phyloP scores from a whole-genome alignment of 2,888 invertebrate genomes.

The Caenorhabditis drosophilae region DNA sequence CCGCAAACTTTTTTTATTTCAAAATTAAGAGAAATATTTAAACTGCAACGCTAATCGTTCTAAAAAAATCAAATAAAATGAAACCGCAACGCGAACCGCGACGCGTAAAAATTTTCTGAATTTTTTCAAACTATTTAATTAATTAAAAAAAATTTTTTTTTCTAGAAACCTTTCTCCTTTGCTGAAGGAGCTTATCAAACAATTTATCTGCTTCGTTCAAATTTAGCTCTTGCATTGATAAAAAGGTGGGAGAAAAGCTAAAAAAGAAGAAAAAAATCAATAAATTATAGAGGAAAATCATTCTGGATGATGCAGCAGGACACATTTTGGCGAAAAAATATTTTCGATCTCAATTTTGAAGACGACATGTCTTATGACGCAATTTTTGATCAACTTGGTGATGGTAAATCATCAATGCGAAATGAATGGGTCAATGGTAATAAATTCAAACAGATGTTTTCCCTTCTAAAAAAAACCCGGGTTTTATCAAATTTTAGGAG shows the following conservation, averaged over 20 bases:
- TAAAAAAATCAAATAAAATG: too few species aligned
- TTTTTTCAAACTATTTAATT: too few species aligned
- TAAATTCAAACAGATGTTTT: slow-evolving; percentile 1
- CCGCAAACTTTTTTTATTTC: background rate
- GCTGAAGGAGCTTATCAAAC: slow-evolving; percentile 68
- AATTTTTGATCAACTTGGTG: slow-evolving; percentile 67
- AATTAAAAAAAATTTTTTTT: too few species aligned
- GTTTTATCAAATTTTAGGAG: too few species aligned
- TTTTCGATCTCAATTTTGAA: slow-evolving; percentile 65
- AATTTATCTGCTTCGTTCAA: slow-evolving; percentile 65
- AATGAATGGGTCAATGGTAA: slow-evolving; percentile 69
- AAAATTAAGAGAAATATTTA: background rate
- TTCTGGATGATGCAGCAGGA: slow-evolving; percentile 69
- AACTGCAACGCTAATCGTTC: background rate
- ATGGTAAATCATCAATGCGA: slow-evolving; percentile 54
- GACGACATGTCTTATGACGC: slow-evolving; percentile 60
- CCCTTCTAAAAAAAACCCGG: background rate
- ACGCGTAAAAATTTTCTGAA: too few species aligned
- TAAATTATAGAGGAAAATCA: slow-evolving; percentile 54
- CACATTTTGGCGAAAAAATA: slow-evolving; percentile 55
- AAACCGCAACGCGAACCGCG: too few species aligned
- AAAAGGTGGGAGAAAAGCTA: slow-evolving; percentile 34
- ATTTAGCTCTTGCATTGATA: slow-evolving; percentile 62
- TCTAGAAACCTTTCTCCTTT: slow-evolving; percentile 68
- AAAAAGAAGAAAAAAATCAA: background rate